phyloP scores from a whole-genome alignment of 2,113 vertebrate species.

The Halcyon senegalensis region DNA sequence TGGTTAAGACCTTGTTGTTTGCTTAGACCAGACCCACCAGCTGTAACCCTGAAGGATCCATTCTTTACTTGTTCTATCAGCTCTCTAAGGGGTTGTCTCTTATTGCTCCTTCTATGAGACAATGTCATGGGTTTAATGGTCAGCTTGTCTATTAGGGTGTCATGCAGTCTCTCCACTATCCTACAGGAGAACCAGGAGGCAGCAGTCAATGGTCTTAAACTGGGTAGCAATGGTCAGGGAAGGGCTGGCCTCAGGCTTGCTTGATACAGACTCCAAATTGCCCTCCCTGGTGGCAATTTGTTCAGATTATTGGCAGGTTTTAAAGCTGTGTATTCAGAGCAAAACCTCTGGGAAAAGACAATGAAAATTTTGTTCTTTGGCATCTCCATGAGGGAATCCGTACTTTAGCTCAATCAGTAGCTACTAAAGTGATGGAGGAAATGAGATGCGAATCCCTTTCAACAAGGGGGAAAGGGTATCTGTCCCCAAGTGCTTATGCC shows the following conservation, averaged over 20 bases:
- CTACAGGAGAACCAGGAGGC: not conserved
- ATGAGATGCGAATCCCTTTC: slow-evolving; percentile 3
- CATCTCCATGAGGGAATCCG: not conserved
- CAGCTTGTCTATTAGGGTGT: not conserved
- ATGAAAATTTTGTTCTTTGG: not conserved
- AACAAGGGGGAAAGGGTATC: not conserved
- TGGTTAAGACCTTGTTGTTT: not conserved
- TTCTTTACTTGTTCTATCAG: not conserved
- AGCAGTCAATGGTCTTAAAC: not conserved
- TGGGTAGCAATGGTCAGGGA: not conserved
- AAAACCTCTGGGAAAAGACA: not conserved
- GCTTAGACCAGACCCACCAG: not conserved
- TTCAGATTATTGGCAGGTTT: slow-evolving; percentile 25
- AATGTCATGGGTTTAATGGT: not conserved
- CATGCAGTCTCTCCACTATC: not conserved
- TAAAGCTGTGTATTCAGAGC: not conserved
- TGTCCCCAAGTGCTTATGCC: not conserved
- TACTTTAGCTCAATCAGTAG: not conserved
- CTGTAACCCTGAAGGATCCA: not conserved
- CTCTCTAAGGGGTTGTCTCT: not conserved
- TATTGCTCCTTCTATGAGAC: not conserved
- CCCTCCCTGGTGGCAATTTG: not conserved
- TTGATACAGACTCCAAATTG: not conserved
- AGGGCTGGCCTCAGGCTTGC: not conserved
- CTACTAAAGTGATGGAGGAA: not conserved